Evolutionary conservation across 2,888 invertebrate species (phyloP), one percentile per base, ranked within the genome.

Genomic region (Agrochola circellaris): DNA sequence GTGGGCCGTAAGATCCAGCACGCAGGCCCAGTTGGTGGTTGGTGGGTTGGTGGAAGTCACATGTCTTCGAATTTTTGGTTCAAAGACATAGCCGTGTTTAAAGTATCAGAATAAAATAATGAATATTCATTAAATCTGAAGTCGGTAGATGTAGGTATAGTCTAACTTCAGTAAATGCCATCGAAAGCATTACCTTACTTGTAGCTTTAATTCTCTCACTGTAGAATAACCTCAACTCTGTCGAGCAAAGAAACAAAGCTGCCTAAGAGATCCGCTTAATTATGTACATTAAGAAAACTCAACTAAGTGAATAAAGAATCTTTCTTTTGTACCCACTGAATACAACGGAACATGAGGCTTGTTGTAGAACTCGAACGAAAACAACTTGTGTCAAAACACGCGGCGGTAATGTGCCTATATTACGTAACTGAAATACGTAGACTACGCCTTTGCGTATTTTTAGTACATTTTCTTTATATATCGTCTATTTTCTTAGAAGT

Each of bases 211-310:
- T 72, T 67, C 61, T 60, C 75, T 74, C 38, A 56, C 42, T 54
- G 67, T 58, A 73, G 48, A 69, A 68, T 60, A 84, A 77, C 69
- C 75, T 67, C 79, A 66, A 72, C 61, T 80, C 64, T 23, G 70
- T 51, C 60, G 69, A 74, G 30, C 66, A 77, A 79, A 75, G 73
- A 71, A 79, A 87, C 74, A 83, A 81, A 88, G 86, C 77, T 70
- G 54, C 51, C 38, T 73, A 66, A 75, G 67, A 78, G 79, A 74
- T 68, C 73, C 77, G 62, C 75, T 82, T 86, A 80, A 77, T 87
- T 88, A 84, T 80, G 80, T 82, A 77, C 78, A 78, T 88, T 79
- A 81, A 38, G 69, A 42, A 74, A 88, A 88, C 82, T 84, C 73
- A 79, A 77, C 72, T 78, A 77, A 86, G 72, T 80, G 80, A 86